Evolutionary conservation across 2,797 vertebrate genomes (phyloP).

Genomic region (Fundulus diaphanus): DNA sequence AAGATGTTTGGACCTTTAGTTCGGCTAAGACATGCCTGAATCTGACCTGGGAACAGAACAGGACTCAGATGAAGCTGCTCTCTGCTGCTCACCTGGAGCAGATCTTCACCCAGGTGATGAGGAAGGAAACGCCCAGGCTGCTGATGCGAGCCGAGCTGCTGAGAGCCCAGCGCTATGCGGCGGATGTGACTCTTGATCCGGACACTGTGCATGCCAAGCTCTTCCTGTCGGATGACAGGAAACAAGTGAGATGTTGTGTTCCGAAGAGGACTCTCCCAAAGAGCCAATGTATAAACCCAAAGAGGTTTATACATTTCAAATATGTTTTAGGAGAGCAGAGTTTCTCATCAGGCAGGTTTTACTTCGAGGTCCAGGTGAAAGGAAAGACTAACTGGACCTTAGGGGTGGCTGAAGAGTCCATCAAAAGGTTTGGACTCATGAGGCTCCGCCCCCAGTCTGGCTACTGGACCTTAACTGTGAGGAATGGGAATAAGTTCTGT

Average conservation of each 20-base stretch:
- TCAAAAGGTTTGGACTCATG: neutral
- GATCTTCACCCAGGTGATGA: neutral
- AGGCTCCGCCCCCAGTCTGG: neutral
- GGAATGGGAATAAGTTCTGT: neutral
- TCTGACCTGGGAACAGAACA: neutral
- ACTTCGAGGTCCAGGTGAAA: slow-evolving; percentile 13
- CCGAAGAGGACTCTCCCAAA: rapidly evolving
- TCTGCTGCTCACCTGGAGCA: slow-evolving; percentile 3
- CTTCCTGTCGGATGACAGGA: slow-evolving; percentile 1
- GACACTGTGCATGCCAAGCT: neutral
- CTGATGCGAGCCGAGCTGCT: neutral
- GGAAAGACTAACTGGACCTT: slow-evolving; percentile 7
- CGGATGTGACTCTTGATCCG: slow-evolving; percentile 10
- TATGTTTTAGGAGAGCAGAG: slow-evolving; percentile 17
- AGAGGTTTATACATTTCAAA: neutral
- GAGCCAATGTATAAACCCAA: too few relatives aligned
- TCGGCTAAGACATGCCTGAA: neutral
- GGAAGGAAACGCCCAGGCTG: neutral
- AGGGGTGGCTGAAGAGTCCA: slow-evolving; percentile 11
- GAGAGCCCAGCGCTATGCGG: neutral
- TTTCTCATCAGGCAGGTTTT: slow-evolving; percentile 5
- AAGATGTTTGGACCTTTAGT: neutral
- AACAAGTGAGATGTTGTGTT: neutral
- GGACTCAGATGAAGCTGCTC: neutral
- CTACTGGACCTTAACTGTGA: slow-evolving; percentile 17